phyloP scores from a whole-genome alignment of 2,888 invertebrate genomes.

The Orthonevra nobilis region DNA sequence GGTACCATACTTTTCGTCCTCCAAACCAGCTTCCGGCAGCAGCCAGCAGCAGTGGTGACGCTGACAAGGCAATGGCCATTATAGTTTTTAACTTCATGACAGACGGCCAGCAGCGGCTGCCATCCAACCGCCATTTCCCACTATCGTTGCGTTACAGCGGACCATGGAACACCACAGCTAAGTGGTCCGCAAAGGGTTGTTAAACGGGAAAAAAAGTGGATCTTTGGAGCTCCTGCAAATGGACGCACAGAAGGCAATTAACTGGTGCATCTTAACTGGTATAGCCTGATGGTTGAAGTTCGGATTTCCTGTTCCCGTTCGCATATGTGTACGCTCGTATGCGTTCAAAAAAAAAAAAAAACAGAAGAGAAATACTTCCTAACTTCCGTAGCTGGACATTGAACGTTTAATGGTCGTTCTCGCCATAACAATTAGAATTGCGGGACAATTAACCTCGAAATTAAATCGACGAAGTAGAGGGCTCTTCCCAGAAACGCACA shows the following conservation, averaged over 20 bases:
- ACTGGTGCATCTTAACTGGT: conserved; percentile 58
- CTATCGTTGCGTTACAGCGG: conserved; percentile 11
- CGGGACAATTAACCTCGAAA: conserved; percentile 15
- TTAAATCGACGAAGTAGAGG: conserved; percentile 3
- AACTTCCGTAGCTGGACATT: conserved; percentile 4
- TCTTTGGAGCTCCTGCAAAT: conserved; percentile 48
- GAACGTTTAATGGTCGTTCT: conserved; percentile 12
- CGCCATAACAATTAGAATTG: conserved; percentile 11
- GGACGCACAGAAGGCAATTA: conserved; percentile 58
- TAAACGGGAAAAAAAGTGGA: conserved; percentile 34
- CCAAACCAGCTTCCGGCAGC: conserved; percentile 2
- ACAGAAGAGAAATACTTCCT: conserved; percentile 17
- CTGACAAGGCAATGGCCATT: conserved; percentile 47
- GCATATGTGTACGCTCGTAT: conserved; percentile 17
- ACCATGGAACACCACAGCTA: conserved; percentile 31
- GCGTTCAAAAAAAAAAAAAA: too few relatives aligned
- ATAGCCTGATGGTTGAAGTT: conserved; percentile 12
- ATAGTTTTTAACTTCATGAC: conserved; percentile 62
- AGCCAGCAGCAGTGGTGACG: background rate
- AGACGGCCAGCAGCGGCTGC: conserved; percentile 45
- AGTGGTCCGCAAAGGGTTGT: conserved; percentile 51
- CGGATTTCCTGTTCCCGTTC: conserved; percentile 1
- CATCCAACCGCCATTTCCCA: conserved; percentile 34
- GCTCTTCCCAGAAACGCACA: too few relatives aligned
- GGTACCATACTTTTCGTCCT: conserved; percentile 8